A percentile compares a stretch with the other conserved stretches of the same genome.
Conservation (phyloP, 2,113 vertebrate genomes). For the Natator depressus region DNA sequence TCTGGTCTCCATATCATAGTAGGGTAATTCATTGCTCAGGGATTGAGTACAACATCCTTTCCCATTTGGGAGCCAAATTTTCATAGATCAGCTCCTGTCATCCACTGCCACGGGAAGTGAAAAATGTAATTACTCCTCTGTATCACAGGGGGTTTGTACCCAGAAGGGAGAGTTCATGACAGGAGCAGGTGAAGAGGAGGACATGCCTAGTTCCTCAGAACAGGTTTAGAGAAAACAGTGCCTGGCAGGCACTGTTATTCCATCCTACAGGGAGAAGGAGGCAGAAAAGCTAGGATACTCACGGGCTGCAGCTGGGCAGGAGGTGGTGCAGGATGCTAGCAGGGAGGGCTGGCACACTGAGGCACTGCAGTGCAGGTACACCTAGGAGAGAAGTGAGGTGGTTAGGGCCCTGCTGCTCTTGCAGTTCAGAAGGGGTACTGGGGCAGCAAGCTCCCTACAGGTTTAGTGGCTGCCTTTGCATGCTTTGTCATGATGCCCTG, state of each 20-base stretch:
- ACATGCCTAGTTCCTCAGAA: neutral
- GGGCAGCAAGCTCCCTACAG: neutral
- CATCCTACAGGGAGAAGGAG: neutral
- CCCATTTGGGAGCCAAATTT: neutral
- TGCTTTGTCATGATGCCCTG: neutral
- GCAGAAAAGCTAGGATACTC: neutral
- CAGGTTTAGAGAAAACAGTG: neutral
- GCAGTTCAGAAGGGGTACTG: neutral
- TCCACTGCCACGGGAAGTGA: no score
- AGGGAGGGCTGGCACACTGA: conserved; percentile 38
- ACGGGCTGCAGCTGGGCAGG: conserved; percentile 48
- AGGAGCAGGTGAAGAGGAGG: neutral
- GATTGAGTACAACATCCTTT: neutral
- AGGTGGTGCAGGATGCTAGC: neutral
- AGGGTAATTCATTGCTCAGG: neutral
- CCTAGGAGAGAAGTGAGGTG: neutral
- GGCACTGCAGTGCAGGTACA: conserved; percentile 74
- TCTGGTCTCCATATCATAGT: neutral
- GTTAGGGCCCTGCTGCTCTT: neutral
- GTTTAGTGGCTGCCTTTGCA: no score
- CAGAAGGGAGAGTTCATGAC: neutral
- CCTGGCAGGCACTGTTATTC: neutral
- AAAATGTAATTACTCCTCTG: neutral
- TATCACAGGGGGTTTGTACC: neutral
- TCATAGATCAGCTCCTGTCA: no score